These are phyloP conservation scores for Beris morrisii DNA, from an alignment of 2,888 invertebrate genomes.

Conservation along the genomic window DNA sequence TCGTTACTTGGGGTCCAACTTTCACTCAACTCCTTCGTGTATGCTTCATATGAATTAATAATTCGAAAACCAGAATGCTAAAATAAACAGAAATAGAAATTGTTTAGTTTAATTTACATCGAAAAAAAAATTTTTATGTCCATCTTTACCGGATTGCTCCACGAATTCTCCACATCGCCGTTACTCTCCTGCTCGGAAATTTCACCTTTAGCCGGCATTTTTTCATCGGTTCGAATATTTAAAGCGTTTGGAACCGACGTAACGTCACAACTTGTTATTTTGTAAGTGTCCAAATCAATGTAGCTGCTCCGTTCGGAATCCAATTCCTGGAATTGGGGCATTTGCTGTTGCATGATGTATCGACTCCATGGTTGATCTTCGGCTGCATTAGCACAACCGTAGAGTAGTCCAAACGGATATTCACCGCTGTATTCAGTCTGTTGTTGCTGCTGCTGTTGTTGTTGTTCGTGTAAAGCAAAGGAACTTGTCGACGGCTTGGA, in stretches of 20 bases:
- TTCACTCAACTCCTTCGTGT: constrained; percentile 42
- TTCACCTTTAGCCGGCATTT: constrained; percentile 85
- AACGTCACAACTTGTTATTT: constrained; percentile 39
- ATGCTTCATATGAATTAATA: constrained; percentile 43
- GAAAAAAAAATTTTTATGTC: not conserved
- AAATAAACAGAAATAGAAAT: not conserved
- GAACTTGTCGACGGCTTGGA: constrained; percentile 39
- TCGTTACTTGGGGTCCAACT: constrained; percentile 51
- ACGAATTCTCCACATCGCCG: constrained; percentile 74
- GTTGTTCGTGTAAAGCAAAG: constrained; percentile 37
- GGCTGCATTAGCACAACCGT: constrained; percentile 34
- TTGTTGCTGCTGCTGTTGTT: not conserved
- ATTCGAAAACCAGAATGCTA: constrained; percentile 31
- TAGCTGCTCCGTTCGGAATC: constrained; percentile 49
- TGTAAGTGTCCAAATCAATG: constrained; percentile 54
- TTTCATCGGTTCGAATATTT: constrained; percentile 81
- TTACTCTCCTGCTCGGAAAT: constrained; percentile 85
- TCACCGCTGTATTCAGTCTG: constrained; percentile 39
- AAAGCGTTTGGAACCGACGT: constrained; percentile 58
- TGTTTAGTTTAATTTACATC: not conserved
- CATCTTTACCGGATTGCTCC: constrained; percentile 65
- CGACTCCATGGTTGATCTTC: constrained; percentile 25
- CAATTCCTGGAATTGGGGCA: constrained; percentile 46
- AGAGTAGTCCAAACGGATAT: constrained; percentile 48
- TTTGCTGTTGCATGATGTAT: constrained; percentile 36